Conservation (phyloP, 2,888 invertebrate genomes). For the Leptopilina syphax region DNA sequence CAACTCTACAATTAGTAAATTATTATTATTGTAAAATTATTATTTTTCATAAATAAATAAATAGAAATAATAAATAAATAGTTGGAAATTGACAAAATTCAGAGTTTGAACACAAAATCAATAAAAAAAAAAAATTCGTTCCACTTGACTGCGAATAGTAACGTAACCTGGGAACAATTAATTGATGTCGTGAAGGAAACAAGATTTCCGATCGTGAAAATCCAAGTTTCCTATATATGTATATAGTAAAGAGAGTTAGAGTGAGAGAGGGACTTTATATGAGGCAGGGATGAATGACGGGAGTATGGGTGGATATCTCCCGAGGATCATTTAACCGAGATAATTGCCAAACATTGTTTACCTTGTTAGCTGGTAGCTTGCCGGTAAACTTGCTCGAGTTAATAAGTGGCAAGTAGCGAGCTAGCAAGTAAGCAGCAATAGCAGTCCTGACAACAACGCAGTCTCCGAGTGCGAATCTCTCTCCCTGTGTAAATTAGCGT, state of each 20-base stretch:
- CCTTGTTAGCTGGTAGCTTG: slow-evolving; percentile 72
- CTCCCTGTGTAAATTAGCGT: slow-evolving; percentile 74
- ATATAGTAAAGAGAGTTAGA: no score
- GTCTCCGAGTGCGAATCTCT: slow-evolving; percentile 63
- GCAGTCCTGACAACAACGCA: slow-evolving; percentile 36
- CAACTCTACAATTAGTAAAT: no score
- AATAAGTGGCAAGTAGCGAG: slow-evolving; percentile 66
- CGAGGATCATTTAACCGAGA: slow-evolving; percentile 59
- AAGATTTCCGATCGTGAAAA: not conserved
- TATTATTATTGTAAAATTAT: no score
- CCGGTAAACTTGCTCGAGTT: slow-evolving; percentile 71
- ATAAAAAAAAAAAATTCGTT: no score
- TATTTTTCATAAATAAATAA: no score
- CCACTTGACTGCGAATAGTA: no score
- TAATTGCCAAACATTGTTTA: slow-evolving; percentile 76
- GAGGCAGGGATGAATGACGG: not conserved
- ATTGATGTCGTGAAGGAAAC: not conserved
- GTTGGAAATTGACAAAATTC: no score
- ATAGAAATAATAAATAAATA: no score
- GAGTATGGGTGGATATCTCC: not conserved
- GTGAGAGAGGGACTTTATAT: not conserved
- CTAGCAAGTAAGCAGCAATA: slow-evolving; percentile 62
- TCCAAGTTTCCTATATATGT: not conserved
- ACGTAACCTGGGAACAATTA: not conserved
- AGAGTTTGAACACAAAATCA: no score